Conservation (phyloP, 2,888 invertebrate genomes). For the Argyresthia goedartella region DNA sequence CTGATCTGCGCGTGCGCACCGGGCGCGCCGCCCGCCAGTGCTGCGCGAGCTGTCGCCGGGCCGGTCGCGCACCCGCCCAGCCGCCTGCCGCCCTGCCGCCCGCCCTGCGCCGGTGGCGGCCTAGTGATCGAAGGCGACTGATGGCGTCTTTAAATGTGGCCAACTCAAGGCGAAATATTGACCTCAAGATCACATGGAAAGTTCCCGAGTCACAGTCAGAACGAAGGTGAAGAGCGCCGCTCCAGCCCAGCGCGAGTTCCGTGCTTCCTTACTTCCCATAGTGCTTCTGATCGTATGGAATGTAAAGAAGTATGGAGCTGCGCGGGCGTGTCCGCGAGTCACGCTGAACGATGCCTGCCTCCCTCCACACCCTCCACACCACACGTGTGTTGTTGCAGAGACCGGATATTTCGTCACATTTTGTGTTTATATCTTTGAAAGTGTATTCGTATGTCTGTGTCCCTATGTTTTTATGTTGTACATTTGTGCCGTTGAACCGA, state of each 20-base stretch:
- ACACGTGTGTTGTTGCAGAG: background rate
- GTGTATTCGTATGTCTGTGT: too few relatives aligned
- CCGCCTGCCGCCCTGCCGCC: slow-evolving; percentile 18
- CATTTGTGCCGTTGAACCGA: too few relatives aligned
- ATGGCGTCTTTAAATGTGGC: slow-evolving; percentile 6
- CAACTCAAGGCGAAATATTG: background rate
- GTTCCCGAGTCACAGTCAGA: too few relatives aligned
- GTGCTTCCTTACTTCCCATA: slow-evolving; percentile 98
- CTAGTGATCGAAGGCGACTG: slow-evolving; percentile 5
- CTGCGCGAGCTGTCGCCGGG: slow-evolving; percentile 57
- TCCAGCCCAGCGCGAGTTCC: slow-evolving; percentile 82
- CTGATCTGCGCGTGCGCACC: slow-evolving; percentile 67
- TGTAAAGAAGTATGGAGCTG: slow-evolving; percentile 97
- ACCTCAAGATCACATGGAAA: slow-evolving; percentile 2
- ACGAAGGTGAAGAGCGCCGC: background rate
- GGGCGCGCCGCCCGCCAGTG: slow-evolving; percentile 51
- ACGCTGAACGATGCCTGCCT: slow-evolving; percentile 29
- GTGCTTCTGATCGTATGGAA: slow-evolving; percentile 89
- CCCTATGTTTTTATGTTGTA: too few relatives aligned
- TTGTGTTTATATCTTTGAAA: too few relatives aligned
- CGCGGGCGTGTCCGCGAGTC: slow-evolving; percentile 63
- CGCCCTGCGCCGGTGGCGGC: slow-evolving; percentile 9
- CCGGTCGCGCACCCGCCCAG: slow-evolving; percentile 55
- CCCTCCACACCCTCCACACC: background rate
- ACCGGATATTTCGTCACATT: too few relatives aligned